A percentile compares a stretch with the other conserved stretches of the same genome.
phyloP scores from a whole-genome alignment of 2,888 invertebrate species.

The Xanthorhoe spadicearia region DNA sequence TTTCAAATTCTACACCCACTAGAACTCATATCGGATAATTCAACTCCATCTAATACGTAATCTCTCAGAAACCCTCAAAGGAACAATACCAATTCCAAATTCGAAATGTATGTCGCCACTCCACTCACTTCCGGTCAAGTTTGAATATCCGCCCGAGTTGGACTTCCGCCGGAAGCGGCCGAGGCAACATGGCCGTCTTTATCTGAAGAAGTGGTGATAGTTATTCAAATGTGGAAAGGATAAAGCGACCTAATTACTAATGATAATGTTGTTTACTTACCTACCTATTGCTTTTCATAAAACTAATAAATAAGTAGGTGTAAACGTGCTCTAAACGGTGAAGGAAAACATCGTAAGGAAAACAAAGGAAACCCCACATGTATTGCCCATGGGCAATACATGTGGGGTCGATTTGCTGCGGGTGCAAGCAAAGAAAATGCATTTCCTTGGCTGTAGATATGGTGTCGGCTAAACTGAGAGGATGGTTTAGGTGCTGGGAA shows the following conservation, averaged over 20 bases:
- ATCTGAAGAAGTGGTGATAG: constrained; percentile 81
- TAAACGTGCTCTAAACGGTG: too few relatives aligned
- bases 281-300: not conserved
- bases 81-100: constrained; percentile 75
- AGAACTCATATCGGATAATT: not conserved
- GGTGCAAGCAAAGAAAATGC: too few relatives aligned
- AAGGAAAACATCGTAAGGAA: too few relatives aligned
- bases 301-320: too few relatives aligned
- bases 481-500: too few relatives aligned
- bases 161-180: constrained; percentile 79
- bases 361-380: too few relatives aligned
- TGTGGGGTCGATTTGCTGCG: too few relatives aligned
- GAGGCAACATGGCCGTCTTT: constrained; percentile 80
- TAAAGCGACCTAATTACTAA: constrained; percentile 34
- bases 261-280: constrained; percentile 21
- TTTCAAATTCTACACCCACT: not conserved
- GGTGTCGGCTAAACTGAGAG: too few relatives aligned
- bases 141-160: constrained; percentile 83
- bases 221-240: constrained; percentile 73
- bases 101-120: constrained; percentile 83
- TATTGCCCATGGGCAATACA: too few relatives aligned
- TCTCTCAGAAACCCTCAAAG: constrained; percentile 33
- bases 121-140: constrained; percentile 82
- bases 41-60: constrained; percentile 14
- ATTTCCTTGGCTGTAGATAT: too few relatives aligned